A percentile compares a stretch with the other conserved stretches of the same genome.
Conservation (phyloP, 2,113 vertebrate species). For the Arenaria interpres region DNA sequence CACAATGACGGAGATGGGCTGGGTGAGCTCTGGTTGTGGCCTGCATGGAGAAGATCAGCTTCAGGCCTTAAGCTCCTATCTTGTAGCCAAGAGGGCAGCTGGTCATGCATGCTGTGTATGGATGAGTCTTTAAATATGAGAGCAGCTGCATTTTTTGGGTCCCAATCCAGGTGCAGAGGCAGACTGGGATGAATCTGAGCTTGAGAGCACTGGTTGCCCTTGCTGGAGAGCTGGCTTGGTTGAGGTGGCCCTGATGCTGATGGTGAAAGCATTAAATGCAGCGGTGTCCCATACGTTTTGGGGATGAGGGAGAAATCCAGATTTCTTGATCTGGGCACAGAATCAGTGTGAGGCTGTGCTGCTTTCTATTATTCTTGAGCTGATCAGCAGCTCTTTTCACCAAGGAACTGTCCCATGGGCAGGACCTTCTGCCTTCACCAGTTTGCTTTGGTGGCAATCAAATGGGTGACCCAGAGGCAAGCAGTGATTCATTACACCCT, state of each 20-base stretch:
- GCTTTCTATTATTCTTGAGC: neutral
- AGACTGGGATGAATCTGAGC: neutral
- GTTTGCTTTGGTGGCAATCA: neutral
- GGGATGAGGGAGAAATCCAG: neutral
- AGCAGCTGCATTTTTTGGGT: neutral
- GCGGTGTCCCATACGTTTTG: fast-evolving
- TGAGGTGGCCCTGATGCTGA: neutral
- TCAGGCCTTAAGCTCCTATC: neutral
- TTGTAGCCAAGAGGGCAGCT: neutral
- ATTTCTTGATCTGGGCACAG: neutral
- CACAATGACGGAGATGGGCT: fast-evolving
- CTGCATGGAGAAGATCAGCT: fast-evolving
- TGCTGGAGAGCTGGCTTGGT: neutral
- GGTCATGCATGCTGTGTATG: fast-evolving
- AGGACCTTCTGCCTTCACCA: neutral
- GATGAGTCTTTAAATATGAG: neutral
- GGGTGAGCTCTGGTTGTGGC: neutral
- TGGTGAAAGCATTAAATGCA: neutral
- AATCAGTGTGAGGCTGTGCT: neutral
- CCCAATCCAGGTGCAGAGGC: neutral
- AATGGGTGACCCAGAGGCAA: neutral
- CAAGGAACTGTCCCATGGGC: neutral
- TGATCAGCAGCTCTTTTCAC: neutral
- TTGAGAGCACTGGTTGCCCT: neutral
- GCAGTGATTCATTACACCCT: neutral